Evolutionary conservation across 2,113 vertebrate genomes (phyloP).

Genomic region (Pao palembangensis): DNA sequence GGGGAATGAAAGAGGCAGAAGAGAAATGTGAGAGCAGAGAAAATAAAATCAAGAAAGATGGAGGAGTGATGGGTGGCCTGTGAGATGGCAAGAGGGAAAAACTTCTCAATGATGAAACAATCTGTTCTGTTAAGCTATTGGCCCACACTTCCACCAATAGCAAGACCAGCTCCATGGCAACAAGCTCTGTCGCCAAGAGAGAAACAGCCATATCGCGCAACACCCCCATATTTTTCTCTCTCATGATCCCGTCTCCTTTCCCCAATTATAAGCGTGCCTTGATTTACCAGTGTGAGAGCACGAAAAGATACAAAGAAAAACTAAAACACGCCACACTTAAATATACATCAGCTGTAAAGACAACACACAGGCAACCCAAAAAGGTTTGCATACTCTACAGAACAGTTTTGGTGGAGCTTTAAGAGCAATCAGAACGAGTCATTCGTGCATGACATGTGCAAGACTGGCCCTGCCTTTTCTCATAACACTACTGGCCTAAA

Average conservation of each 20-base stretch:
- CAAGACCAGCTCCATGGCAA: slow-evolving; percentile 86
- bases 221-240: slow-evolving; percentile 72
- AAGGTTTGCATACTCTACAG: slow-evolving; percentile 26
- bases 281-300: slow-evolving; percentile 50
- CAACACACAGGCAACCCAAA: slow-evolving; percentile 33
- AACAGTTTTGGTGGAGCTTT: slow-evolving; percentile 26
- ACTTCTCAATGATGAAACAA: slow-evolving; percentile 83
- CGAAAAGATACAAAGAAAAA: slow-evolving; percentile 11
- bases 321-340: slow-evolving; percentile 18
- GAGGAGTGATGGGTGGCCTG: slow-evolving; percentile 48
- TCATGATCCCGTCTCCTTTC: slow-evolving; percentile 51
- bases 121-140: slow-evolving; percentile 77
- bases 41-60: slow-evolving; percentile 20
- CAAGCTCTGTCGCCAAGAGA: slow-evolving; percentile 85
- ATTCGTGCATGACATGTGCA: slow-evolving; percentile 37
- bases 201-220: slow-evolving; percentile 74
- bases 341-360: slow-evolving; percentile 25
- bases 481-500: slow-evolving; percentile 20
- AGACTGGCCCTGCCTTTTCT: slow-evolving; percentile 25
- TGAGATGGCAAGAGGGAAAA: slow-evolving; percentile 70
- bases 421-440: slow-evolving; percentile 44
- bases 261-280: slow-evolving; percentile 60
- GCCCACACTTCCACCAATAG: slow-evolving; percentile 80
- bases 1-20: slow-evolving; percentile 1
- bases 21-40: slow-evolving; percentile 16